A percentile compares a stretch with the other conserved stretches of the same genome.
Evolutionary conservation across 1,140 invertebrate genomes (phyloP).

Genomic region (Streblospio benedicti): DNA sequence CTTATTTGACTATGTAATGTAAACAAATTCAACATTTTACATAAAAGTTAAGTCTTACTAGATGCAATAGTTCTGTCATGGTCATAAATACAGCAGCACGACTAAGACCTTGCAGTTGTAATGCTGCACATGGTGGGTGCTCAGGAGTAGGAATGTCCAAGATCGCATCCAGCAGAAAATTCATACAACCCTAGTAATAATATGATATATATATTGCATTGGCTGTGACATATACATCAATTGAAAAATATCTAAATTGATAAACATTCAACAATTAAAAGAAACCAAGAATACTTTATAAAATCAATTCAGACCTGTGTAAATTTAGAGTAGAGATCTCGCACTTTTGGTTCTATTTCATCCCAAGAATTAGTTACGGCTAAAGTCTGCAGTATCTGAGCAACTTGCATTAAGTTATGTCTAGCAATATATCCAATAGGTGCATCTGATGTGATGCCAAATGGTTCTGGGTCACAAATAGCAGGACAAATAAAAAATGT

Average conservation of each 20-base stretch:
- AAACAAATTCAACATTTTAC: too few relatives aligned
- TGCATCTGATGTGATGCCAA: slow-evolving; percentile 82
- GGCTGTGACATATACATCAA: not conserved
- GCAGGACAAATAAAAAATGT: slow-evolving; percentile 91
- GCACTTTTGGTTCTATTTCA: slow-evolving; percentile 61
- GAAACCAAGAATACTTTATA: not conserved
- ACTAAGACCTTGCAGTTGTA: slow-evolving; percentile 55
- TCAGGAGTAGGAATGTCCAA: slow-evolving; percentile 48
- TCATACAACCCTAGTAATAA: slow-evolving; percentile 54
- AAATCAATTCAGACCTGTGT: slow-evolving; percentile 52
- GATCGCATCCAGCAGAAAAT: slow-evolving; percentile 64
- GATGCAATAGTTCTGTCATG: slow-evolving; percentile 56
- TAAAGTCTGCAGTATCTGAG: slow-evolving; percentile 81
- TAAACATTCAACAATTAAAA: not conserved
- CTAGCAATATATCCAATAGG: slow-evolving; percentile 83
- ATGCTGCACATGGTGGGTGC: slow-evolving; percentile 27
- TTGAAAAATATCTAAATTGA: not conserved
- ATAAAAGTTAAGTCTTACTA: too few relatives aligned
- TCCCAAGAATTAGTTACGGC: slow-evolving; percentile 73
- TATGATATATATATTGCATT: not conserved
- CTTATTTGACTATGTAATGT: too few relatives aligned
- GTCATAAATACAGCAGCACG: slow-evolving; percentile 61
- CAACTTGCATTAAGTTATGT: slow-evolving; percentile 75
- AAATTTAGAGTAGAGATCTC: slow-evolving; percentile 67
- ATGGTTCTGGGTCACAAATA: slow-evolving; percentile 88